These are phyloP conservation scores for Capromys pilorides DNA, from an alignment of 2,797 vertebrate species.

Conservation along the genomic window DNA sequence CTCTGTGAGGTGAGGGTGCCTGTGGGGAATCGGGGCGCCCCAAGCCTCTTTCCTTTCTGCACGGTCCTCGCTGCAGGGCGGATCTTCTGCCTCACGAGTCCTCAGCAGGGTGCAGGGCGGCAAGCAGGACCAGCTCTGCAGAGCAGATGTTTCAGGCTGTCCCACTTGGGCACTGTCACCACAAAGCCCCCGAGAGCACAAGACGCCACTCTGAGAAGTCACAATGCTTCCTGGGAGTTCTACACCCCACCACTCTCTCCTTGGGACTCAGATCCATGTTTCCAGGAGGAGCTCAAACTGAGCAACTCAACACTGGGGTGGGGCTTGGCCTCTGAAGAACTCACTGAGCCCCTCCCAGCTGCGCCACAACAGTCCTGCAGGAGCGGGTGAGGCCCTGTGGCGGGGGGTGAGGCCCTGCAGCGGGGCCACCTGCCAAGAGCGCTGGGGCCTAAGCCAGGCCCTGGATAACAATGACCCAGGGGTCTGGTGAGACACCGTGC, in stretches of 20 bases:
- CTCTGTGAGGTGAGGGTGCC: neutral
- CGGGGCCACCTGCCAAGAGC: no score
- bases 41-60: neutral
- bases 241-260: no score
- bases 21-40: accelerated
- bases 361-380: no score
- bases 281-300: neutral
- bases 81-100: neutral
- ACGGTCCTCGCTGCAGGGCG: neutral
- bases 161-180: accelerated
- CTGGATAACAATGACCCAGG: neutral
- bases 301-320: neutral
- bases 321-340: no score
- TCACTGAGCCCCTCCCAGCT: no score
- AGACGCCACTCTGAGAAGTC: neutral
- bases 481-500: neutral
- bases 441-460: neutral
- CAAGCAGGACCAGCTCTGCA: neutral
- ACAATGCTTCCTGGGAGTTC: neutral
- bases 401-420: neutral
- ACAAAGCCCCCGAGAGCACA: no score
- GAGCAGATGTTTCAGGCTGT: no score
- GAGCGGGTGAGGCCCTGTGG: no score
- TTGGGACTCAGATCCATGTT: no score
- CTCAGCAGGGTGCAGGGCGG: neutral